Conservation (phyloP, 2,113 vertebrate genomes). For the Paradoxurus hermaphroditus region DNA sequence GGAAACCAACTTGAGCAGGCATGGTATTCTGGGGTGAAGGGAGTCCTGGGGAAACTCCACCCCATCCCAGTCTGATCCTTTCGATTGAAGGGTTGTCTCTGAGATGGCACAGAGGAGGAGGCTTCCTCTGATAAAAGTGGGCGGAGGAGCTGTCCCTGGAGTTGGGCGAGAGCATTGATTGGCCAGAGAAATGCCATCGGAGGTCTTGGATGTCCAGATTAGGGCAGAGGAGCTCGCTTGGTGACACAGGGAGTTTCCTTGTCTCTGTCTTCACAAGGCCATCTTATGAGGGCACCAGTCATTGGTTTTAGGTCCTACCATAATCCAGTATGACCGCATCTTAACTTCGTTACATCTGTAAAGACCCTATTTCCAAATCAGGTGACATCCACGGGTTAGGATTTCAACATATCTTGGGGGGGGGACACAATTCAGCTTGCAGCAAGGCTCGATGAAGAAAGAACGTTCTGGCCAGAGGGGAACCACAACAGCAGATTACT, state of each 20-base stretch:
- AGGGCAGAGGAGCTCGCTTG: background rate
- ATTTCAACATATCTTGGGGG: background rate
- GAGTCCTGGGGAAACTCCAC: background rate
- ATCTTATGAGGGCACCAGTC: background rate
- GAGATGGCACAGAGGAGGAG: background rate
- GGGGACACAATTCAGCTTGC: background rate
- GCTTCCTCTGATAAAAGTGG: background rate
- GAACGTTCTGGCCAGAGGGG: background rate
- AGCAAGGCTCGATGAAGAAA: background rate
- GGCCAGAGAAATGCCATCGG: background rate
- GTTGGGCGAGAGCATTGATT: background rate
- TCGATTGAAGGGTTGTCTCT: background rate
- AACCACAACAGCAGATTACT: background rate
- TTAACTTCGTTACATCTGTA: background rate
- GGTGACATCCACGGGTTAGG: background rate
- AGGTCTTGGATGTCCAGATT: background rate
- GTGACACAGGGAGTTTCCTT: background rate
- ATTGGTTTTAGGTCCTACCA: background rate
- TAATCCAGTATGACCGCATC: background rate
- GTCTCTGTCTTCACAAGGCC: background rate
- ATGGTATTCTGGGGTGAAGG: background rate
- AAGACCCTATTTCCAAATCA: slow-evolving; percentile 16
- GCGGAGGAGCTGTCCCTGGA: background rate
- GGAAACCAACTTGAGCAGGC: background rate
- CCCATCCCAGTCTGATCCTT: background rate